Evolutionary conservation across 2,797 vertebrate genomes (phyloP).

Genomic region (Helarctos malayanus): DNA sequence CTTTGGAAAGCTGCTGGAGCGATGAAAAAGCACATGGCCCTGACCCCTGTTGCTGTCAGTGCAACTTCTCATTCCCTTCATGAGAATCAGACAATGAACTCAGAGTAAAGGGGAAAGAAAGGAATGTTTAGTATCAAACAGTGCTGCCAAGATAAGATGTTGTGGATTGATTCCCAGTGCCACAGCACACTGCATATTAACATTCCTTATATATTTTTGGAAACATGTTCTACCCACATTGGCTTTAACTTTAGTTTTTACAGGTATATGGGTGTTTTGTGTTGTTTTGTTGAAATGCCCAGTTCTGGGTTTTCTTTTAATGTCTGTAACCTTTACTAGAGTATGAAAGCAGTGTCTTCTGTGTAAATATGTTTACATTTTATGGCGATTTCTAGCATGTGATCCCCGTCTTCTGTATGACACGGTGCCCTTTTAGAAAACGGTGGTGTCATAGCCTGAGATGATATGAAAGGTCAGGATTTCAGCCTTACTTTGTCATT

Average conservation of each 20-base stretch:
- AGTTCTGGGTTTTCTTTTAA: neutral
- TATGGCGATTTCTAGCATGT: neutral
- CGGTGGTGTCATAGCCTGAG: neutral
- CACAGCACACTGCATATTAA: constrained; percentile 72
- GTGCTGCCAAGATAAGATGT: constrained; percentile 76
- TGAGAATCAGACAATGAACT: neutral
- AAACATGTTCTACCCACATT: constrained; percentile 48
- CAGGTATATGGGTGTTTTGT: constrained; percentile 49
- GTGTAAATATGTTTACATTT: constrained; percentile 42
- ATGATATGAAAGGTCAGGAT: constrained; percentile 2
- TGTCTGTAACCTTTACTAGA: constrained; percentile 55
- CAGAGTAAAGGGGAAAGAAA: neutral
- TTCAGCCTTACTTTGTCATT: constrained; percentile 27
- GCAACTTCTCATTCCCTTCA: neutral
- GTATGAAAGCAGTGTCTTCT: constrained; percentile 40
- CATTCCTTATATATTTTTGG: constrained; percentile 70
- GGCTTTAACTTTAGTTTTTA: constrained; percentile 75
- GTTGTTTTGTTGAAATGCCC: constrained; percentile 14
- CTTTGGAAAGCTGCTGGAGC: constrained; percentile 42
- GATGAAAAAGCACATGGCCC: neutral
- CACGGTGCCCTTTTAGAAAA: neutral
- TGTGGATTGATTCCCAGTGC: constrained; percentile 75
- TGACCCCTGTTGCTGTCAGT: neutral
- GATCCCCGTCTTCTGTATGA: constrained; percentile 9
- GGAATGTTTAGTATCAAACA: constrained; percentile 29